Evolutionary conservation across 2,113 vertebrate species (phyloP).

Genomic region (Pelvicachromis taeniatus): DNA sequence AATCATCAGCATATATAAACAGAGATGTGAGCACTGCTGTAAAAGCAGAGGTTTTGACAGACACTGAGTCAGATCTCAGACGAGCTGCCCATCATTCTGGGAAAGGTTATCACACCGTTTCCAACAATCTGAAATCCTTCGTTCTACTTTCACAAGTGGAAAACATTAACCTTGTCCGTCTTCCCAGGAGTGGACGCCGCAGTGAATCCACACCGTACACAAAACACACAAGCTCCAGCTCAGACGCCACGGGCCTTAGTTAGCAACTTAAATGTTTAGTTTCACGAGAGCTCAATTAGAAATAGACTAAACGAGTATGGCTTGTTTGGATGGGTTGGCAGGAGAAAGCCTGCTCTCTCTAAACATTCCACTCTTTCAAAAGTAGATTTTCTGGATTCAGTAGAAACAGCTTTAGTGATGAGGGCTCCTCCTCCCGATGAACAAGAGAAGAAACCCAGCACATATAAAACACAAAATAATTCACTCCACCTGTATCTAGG

Average conservation of each 20-base stretch:
- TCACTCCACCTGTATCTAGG: not conserved
- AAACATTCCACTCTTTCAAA: not conserved
- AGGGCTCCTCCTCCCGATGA: not conserved
- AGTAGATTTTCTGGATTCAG: not conserved
- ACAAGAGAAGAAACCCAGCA: not conserved
- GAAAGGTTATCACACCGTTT: not conserved
- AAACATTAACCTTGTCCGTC: fast-evolving
- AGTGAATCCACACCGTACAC: not conserved
- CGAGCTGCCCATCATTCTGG: not conserved
- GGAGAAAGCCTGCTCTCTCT: not conserved
- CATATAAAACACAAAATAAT: not conserved
- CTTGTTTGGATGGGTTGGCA: not conserved
- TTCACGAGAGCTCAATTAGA: not conserved
- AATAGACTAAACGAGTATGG: not conserved
- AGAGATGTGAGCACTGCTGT: fast-evolving
- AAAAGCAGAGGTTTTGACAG: not conserved
- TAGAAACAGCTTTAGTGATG: fast-evolving
- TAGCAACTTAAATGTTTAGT: not conserved
- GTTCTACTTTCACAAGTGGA: not conserved
- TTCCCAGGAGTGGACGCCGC: not conserved
- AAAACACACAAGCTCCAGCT: not conserved
- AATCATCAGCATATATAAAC: not conserved
- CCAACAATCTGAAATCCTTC: not conserved
- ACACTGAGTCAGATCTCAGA: too few species aligned
- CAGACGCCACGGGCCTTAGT: fast-evolving